Percentiles rank a stretch among this genome's conserved stretches.
These are phyloP conservation scores for Hippopotamus amphibius DNA, from an alignment of 2,113 vertebrate genomes.

Conservation along the genomic window DNA sequence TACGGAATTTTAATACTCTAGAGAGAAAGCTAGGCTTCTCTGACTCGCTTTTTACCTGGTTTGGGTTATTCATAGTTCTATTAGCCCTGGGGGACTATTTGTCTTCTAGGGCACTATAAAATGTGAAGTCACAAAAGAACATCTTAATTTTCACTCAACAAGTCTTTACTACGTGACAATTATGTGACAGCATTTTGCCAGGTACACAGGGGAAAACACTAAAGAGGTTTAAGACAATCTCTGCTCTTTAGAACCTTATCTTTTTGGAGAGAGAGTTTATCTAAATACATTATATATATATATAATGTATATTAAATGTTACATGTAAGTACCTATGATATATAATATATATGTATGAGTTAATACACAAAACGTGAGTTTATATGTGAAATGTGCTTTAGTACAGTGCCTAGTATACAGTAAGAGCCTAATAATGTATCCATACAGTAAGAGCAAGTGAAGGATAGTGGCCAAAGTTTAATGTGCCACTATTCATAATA, in stretches of 20 bases:
- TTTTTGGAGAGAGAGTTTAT: neutral
- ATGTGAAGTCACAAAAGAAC: neutral
- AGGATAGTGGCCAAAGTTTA: neutral
- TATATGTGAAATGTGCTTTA: neutral
- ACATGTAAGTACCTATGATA: neutral
- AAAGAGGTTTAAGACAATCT: neutral
- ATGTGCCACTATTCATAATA: neutral
- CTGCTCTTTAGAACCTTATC: neutral
- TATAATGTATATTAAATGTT: neutral
- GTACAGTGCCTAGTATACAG: neutral
- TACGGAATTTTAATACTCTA: neutral
- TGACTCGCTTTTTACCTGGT: neutral
- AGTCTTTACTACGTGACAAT: neutral
- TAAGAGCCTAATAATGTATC: neutral
- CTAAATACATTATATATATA: neutral
- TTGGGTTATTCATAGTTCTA: neutral
- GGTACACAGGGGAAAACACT: neutral
- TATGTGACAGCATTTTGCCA: neutral
- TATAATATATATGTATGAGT: neutral
- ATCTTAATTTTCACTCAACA: conserved; percentile 7
- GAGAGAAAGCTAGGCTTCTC: neutral
- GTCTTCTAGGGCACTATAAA: neutral
- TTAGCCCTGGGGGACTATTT: neutral
- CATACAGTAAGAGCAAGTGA: neutral
- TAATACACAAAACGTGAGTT: neutral